Percentiles rank a stretch among this genome's conserved stretches.
Evolutionary conservation across 1,140 invertebrate genomes (phyloP).

Genomic region (Eupristina koningsbergeri): DNA sequence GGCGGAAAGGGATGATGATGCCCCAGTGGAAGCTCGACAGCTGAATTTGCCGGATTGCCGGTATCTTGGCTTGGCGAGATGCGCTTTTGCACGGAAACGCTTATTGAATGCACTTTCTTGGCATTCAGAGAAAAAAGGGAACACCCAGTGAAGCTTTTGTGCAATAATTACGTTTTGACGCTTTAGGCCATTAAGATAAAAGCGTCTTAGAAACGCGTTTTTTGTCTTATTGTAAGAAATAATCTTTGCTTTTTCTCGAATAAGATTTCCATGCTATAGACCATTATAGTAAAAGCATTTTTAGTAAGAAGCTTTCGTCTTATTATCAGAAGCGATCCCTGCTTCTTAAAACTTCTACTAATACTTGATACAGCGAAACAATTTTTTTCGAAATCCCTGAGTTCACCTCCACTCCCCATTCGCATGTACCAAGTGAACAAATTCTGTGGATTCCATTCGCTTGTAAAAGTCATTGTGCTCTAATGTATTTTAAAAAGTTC

Average conservation of each 20-base stretch:
- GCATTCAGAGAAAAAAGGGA: neutral
- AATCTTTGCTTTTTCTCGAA: neutral
- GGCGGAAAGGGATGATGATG: too few species aligned
- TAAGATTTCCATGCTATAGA: neutral
- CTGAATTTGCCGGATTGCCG: constrained; percentile 9
- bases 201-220: neutral
- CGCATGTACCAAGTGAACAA: too few species aligned
- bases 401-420: neutral
- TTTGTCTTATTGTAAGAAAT: neutral
- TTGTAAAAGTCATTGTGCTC: neutral
- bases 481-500: neutral
- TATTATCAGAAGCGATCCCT: neutral
- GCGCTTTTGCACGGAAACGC: neutral
- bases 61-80: neutral
- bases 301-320: neutral
- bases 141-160: neutral
- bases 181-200: neutral
- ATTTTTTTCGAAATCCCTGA: neutral
- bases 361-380: neutral
- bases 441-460: too few species aligned
- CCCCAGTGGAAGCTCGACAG: neutral
- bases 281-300: neutral
- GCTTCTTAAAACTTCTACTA: neutral
- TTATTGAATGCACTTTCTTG: neutral
- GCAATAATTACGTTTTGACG: constrained; percentile 22